Evolutionary conservation across 1,140 invertebrate genomes (phyloP).

Genomic region (Mercenaria mercenaria): DNA sequence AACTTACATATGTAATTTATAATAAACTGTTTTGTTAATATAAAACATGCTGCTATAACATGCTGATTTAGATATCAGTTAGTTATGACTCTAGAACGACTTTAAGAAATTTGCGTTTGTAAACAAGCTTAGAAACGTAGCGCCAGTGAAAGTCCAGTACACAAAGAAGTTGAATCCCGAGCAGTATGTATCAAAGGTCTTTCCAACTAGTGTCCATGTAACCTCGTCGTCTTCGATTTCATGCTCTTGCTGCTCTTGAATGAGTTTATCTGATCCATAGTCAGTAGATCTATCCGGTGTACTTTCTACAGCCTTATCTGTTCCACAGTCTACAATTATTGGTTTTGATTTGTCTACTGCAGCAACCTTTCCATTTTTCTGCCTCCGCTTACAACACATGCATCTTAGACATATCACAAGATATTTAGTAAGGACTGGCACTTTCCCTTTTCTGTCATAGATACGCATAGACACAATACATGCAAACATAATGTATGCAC

Average conservation of each 20-base stretch:
- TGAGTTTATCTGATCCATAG: neutral
- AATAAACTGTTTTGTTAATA: too few species aligned
- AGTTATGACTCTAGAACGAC: too few species aligned
- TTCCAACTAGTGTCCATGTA: slow-evolving; percentile 39
- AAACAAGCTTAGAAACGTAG: neutral
- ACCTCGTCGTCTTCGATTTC: neutral
- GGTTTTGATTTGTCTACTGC: neutral
- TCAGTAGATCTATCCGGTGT: neutral
- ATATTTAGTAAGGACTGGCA: neutral
- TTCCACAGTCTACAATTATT: neutral
- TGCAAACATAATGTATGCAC: neutral
- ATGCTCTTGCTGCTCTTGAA: neutral
- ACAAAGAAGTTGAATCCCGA: neutral
- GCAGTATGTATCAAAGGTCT: slow-evolving; percentile 48
- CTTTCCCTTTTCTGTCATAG: slow-evolving; percentile 28
- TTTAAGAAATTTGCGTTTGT: neutral
- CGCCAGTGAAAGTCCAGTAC: neutral
- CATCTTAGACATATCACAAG: neutral
- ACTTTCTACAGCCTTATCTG: neutral
- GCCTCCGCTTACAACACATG: neutral
- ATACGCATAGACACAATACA: slow-evolving; percentile 36
- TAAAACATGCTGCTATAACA: too few species aligned
- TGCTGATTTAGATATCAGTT: too few species aligned
- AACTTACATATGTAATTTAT: too few species aligned
- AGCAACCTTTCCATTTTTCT: neutral